phyloP scores from a whole-genome alignment of 2,113 vertebrate species.

The Otocyon megalotis region DNA sequence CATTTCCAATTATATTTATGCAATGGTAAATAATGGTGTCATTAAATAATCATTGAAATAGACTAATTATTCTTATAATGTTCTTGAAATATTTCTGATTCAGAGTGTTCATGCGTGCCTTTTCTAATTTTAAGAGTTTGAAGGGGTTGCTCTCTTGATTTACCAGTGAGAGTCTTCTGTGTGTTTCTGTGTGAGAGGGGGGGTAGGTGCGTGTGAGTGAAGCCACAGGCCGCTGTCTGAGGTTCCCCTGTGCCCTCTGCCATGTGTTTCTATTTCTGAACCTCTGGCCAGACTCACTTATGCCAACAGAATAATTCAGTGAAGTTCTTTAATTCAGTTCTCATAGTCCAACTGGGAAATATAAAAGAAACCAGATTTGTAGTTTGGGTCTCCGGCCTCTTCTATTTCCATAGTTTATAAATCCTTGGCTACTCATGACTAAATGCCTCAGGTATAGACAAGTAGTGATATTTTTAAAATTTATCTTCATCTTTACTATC shows the following conservation, averaged over 20 bases:
- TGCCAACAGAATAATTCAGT: conserved; percentile 72
- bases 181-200: background rate
- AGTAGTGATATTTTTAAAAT: background rate
- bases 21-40: background rate
- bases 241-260: conserved; percentile 15
- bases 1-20: background rate
- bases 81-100: background rate
- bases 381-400: conserved; percentile 39
- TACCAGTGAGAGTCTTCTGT: background rate
- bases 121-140: conserved; percentile 40
- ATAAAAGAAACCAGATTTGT: conserved; percentile 79
- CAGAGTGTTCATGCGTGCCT: background rate
- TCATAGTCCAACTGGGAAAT: conserved; percentile 79
- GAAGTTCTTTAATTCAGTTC: conserved; percentile 81
- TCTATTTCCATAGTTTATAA: conserved; percentile 57
- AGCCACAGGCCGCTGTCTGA: conserved; percentile 23
- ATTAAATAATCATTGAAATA: conserved; percentile 12
- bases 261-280: conserved; percentile 76
- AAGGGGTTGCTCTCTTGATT: background rate
- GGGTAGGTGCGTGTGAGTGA: conserved; percentile 1
- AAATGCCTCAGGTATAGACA: background rate
- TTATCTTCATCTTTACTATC: background rate
- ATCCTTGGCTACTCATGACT: conserved; percentile 28
- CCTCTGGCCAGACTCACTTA: conserved; percentile 75
- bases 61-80: background rate